Evolutionary conservation across 2,888 invertebrate species (phyloP).

Genomic region (Entomobrya multifasciata): DNA sequence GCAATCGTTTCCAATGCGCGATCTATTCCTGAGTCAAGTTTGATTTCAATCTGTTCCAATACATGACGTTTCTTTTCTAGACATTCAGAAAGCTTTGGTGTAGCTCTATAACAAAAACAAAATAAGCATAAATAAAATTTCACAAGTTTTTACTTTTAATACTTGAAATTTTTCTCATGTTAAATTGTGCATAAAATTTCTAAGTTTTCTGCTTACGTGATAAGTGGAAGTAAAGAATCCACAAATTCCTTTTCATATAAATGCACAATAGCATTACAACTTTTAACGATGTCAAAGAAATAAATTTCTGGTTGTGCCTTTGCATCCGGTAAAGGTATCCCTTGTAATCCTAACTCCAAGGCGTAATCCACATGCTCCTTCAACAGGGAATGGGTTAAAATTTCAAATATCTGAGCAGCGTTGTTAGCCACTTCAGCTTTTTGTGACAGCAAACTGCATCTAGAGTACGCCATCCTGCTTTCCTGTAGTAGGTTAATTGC

Average conservation of each 20-base stretch:
- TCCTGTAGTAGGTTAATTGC: constrained; percentile 95
- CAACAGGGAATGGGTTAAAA: constrained; percentile 75
- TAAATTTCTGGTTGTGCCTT: constrained; percentile 93
- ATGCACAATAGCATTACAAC: constrained; percentile 95
- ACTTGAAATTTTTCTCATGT: not conserved
- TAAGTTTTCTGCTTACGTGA: constrained; percentile 85
- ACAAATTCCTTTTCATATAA: constrained; percentile 95
- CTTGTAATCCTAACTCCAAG: constrained; percentile 94
- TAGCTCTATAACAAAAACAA: constrained; percentile 87
- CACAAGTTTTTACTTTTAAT: not conserved
- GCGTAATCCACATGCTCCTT: constrained; percentile 97
- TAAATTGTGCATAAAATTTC: not conserved
- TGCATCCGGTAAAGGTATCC: constrained; percentile 93
- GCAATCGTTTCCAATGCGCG: constrained; percentile 91
- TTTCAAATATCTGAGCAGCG: constrained; percentile 78
- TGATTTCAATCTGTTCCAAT: constrained; percentile 93
- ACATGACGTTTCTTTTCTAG: constrained; percentile 91
- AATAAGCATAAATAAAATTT: constrained; percentile 5
- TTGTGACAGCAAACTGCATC: constrained; percentile 88
- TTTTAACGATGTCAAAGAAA: constrained; percentile 95
- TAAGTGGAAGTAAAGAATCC: constrained; percentile 92
- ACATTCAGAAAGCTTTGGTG: constrained; percentile 93
- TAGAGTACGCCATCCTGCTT: constrained; percentile 92
- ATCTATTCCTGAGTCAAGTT: constrained; percentile 93
- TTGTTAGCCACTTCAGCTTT: constrained; percentile 75